phyloP scores from a whole-genome alignment of 1,140 invertebrate species.

The Sipha flava region DNA sequence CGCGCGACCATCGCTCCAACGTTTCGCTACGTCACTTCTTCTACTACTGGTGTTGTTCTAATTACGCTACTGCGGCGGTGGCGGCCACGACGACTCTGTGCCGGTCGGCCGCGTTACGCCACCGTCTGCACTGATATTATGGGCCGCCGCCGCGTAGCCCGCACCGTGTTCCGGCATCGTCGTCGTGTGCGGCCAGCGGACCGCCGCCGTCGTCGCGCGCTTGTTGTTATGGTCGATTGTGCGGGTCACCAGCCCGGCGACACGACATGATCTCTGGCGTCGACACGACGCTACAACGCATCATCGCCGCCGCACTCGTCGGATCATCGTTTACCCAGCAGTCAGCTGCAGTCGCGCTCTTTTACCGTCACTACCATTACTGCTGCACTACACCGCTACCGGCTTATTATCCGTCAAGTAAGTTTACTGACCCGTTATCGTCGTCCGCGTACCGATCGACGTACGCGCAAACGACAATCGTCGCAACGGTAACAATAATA shows the following conservation, averaged over 20 bases:
- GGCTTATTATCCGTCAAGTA: conserved; percentile 16
- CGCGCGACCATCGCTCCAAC: neutral
- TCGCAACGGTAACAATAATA: too few relatives aligned
- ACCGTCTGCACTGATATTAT: conserved; percentile 23
- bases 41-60: neutral
- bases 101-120: conserved; percentile 6
- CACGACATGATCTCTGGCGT: conserved; percentile 30
- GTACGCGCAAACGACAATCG: neutral
- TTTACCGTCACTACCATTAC: neutral
- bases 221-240: conserved; percentile 31
- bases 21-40: too few relatives aligned
- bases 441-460: too few relatives aligned
- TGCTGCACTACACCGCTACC: neutral
- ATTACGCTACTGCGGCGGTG: neutral
- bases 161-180: conserved; percentile 16
- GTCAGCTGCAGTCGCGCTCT: neutral
- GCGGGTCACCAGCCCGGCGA: conserved; percentile 31
- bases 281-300: conserved; percentile 29
- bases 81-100: neutral
- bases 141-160: conserved; percentile 16
- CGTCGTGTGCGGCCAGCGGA: conserved; percentile 23
- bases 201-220: conserved; percentile 2
- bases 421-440: too few relatives aligned
- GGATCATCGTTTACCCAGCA: neutral
- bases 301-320: neutral